phyloP scores from a whole-genome alignment of 2,113 vertebrate species.

The Bagarius yarrelli region DNA sequence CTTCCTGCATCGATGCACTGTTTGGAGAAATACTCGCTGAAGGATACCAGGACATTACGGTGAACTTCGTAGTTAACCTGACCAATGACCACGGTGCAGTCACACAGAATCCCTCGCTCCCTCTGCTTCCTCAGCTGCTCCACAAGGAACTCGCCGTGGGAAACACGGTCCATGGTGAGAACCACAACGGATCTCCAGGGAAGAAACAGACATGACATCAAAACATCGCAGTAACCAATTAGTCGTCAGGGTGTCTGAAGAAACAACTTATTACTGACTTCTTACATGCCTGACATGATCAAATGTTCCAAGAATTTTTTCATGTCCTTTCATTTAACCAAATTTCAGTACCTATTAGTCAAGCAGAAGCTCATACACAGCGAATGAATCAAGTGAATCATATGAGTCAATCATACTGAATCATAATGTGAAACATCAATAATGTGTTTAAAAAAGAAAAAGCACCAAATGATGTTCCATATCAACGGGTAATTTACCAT shows the following conservation, averaged over 20 bases:
- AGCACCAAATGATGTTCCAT: neutral
- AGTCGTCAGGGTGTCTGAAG: neutral
- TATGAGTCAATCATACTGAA: neutral
- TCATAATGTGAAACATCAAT: neutral
- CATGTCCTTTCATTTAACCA: no score
- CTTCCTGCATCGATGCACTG: slow-evolving; percentile 77
- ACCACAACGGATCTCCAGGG: neutral
- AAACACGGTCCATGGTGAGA: slow-evolving; percentile 41
- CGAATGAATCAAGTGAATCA: neutral
- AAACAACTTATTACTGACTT: no score
- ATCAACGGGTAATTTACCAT: neutral
- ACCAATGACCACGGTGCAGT: slow-evolving; percentile 81
- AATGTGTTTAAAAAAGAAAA: neutral
- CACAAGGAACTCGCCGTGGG: slow-evolving; percentile 82
- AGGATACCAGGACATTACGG: slow-evolving; percentile 89
- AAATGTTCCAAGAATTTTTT: no score
- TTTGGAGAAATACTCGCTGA: slow-evolving; percentile 88
- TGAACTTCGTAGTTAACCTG: slow-evolving; percentile 82
- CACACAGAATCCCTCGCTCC: slow-evolving; percentile 81
- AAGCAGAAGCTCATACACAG: no score
- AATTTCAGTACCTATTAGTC: neutral
- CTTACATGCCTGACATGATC: no score
- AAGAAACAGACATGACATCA: neutral
- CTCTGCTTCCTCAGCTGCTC: slow-evolving; percentile 81
- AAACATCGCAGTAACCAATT: neutral